Evolutionary conservation across 2,113 vertebrate genomes (phyloP).

Genomic region (Oreochromis tanganicae): DNA sequence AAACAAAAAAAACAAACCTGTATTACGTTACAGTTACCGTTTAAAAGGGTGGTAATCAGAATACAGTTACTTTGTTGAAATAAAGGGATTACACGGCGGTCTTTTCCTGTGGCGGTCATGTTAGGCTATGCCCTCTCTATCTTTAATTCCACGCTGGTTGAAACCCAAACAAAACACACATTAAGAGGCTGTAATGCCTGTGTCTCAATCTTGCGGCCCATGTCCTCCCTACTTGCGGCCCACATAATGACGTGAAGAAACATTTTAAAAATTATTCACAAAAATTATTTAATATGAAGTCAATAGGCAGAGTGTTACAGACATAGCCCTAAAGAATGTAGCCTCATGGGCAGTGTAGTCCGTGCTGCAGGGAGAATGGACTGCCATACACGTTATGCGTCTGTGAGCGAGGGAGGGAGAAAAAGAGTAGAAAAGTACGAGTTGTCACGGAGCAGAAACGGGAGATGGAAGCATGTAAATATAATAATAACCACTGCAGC

Average conservation of each 20-base stretch:
- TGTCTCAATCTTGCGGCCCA: accelerated
- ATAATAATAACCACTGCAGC: too few relatives aligned
- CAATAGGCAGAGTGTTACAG: too few relatives aligned
- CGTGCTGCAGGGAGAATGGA: too few relatives aligned
- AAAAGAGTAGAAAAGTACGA: too few relatives aligned
- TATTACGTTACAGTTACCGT: background rate
- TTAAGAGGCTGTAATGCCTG: background rate
- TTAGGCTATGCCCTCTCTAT: background rate
- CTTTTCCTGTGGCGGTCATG: background rate
- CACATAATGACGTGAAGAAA: background rate
- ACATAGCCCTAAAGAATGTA: too few relatives aligned
- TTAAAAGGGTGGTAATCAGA: background rate
- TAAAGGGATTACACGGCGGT: accelerated
- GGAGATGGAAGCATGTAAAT: too few relatives aligned
- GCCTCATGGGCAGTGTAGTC: too few relatives aligned
- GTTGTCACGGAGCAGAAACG: too few relatives aligned
- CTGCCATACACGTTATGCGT: accelerated
- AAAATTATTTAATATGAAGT: too few relatives aligned
- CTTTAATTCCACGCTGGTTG: background rate
- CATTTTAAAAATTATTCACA: background rate
- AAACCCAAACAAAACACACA: background rate
- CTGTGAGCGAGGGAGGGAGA: too few relatives aligned
- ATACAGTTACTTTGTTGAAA: background rate
- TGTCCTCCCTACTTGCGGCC: accelerated
- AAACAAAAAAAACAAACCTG: too few relatives aligned